Base-by-base conservation (phyloP, 2,797 vertebrate genomes). In the Diplodus sargus region DNA sequence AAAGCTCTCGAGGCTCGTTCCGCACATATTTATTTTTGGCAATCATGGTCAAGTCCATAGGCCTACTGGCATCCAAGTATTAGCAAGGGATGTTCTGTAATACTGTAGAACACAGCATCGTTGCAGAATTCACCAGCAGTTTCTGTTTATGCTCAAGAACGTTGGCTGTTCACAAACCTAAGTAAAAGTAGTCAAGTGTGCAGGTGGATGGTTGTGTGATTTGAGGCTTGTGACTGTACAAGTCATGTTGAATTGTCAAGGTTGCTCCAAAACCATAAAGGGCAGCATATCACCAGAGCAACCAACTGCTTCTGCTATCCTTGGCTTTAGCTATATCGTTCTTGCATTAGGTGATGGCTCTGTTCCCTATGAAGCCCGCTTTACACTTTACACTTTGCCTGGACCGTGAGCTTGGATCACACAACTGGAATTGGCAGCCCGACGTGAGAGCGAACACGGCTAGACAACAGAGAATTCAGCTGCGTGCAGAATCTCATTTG, bases 1-100 rank as follows among this genome's bases (percentile, higher is more conserved):
- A 48, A 63, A 64, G 28, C 61, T 71, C 68, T 76, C 42, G 65
- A 61, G 67, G 57, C 23, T 51, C 57, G 39, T 58, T 23, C 45
- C 4, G 63, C n/a, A 34, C 16, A 23, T 30, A 25, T 62, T 78
- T 80, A 61, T 70, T 66, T 68, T 42, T 69, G 67, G 30, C 62
- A 49, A 13, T 76, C 20, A 25, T 53, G 52, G 25, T 9, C 34
- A 51, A 61, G 43, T 65, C 70, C 22, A 60, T 47, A 34, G 34
- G 34, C 34, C 34, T 34, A 18, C 39, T 68, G 63, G 54, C 64
- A 62, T n/a, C 14, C 61, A 30, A 67, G n/a, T 51, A 17, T 25
- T 56, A n/a, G 16, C 43, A 49, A 56, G 11, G 3, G 17, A 13
- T 28, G 16, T 39, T 54, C 22, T 43, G 54, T 28, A 52, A 16